Percentiles rank a stretch among this genome's conserved stretches.
phyloP scores from a whole-genome alignment of 2,797 vertebrate genomes.

The Salarias fasciatus region DNA sequence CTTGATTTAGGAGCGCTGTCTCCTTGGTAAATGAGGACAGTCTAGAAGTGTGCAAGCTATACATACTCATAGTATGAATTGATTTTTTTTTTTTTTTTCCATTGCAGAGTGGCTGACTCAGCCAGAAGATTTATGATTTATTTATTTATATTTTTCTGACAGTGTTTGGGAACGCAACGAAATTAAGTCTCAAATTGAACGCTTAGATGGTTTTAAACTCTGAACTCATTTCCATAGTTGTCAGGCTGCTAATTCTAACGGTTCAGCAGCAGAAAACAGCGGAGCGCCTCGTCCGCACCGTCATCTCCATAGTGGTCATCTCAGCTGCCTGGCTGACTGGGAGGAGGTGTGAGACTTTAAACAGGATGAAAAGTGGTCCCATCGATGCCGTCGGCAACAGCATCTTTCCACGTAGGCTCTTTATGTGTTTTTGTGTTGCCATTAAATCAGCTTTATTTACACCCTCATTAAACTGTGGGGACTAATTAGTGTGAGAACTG shows the following conservation, averaged over 20 bases:
- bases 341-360: not conserved
- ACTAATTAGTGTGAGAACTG: constrained; percentile 79
- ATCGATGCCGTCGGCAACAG: constrained; percentile 35
- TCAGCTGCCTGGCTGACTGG: constrained; percentile 5
- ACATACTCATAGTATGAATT: constrained; percentile 22
- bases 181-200: constrained; percentile 51
- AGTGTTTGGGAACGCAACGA: constrained; percentile 46
- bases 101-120: constrained; percentile 23
- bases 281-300: constrained; percentile 4
- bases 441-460: constrained; percentile 77
- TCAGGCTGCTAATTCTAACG: constrained; percentile 36
- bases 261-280: constrained; percentile 10
- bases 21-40: constrained; percentile 47
- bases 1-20: constrained; percentile 40
- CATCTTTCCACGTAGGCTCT: constrained; percentile 25
- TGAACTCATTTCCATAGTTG: constrained; percentile 60
- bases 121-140: constrained; percentile 51
- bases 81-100: no score
- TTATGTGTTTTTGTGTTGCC: constrained; percentile 56
- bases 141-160: no score
- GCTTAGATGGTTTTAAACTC: constrained; percentile 28
- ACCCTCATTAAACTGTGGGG: constrained; percentile 71
- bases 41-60: constrained; percentile 32
- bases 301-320: constrained; percentile 39
- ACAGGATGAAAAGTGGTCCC: constrained; percentile 16